A percentile compares a stretch with the other conserved stretches of the same genome.
Evolutionary conservation across 1,140 invertebrate species (phyloP).

Genomic region (Pomacea maculata): DNA sequence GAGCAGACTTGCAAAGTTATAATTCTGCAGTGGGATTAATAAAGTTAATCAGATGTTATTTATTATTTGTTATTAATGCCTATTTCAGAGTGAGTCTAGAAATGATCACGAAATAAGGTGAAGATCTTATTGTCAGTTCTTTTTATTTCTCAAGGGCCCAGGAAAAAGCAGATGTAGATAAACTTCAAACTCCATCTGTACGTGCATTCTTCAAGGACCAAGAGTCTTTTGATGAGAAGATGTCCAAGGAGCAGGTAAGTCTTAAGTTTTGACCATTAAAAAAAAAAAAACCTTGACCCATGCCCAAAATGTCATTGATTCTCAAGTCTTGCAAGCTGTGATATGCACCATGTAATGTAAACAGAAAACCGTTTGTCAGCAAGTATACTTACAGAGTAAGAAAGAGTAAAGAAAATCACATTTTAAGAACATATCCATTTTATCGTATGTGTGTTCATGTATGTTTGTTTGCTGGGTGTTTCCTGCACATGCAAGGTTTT

Average conservation of each 20-base stretch:
- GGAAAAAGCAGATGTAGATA: slow-evolving; percentile 65
- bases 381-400: neutral
- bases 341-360: neutral
- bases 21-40: too few relatives aligned
- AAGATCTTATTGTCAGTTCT: neutral
- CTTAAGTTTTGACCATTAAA: neutral
- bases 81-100: too few relatives aligned
- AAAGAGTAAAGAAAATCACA: too few relatives aligned
- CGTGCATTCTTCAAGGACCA: slow-evolving; percentile 63
- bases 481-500: too few relatives aligned
- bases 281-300: neutral
- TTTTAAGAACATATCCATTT: too few relatives aligned
- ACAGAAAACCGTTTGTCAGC: neutral
- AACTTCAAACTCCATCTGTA: slow-evolving; percentile 57
- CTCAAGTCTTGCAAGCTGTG: neutral
- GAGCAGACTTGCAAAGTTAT: neutral
- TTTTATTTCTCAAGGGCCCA: slow-evolving; percentile 51
- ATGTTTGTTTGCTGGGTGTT: too few relatives aligned
- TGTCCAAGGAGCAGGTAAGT: slow-evolving; percentile 62
- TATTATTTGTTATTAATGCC: too few relatives aligned
- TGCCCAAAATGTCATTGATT: neutral
- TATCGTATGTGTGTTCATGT: too few relatives aligned
- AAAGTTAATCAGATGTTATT: too few relatives aligned
- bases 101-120: too few relatives aligned
- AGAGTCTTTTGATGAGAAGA: slow-evolving; percentile 56